These are phyloP conservation scores for Conus canariensis DNA, from an alignment of 2,888 invertebrate genomes.

Conservation along the genomic window DNA sequence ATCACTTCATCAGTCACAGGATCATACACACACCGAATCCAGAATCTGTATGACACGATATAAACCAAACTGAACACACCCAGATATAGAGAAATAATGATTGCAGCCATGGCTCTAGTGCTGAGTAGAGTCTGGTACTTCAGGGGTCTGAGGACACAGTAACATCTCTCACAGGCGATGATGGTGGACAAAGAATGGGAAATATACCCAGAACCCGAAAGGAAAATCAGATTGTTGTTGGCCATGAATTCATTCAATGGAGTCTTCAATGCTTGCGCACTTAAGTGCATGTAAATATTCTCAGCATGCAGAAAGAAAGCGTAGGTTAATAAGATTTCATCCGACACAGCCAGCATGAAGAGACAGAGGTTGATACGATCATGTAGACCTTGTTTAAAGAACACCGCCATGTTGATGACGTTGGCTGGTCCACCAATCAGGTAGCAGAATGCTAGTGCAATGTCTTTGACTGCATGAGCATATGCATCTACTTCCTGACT, in stretches of 20 bases:
- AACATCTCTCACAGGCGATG: not conserved
- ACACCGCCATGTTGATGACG: conserved; percentile 32
- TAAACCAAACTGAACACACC: not conserved
- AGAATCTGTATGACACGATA: not conserved
- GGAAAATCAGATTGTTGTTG: not conserved
- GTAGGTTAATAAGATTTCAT: not conserved
- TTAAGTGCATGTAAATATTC: not conserved
- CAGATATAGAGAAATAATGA: not conserved
- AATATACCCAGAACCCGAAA: not conserved
- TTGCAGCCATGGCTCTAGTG: not conserved
- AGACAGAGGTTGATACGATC: conserved; percentile 24
- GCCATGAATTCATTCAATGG: not conserved
- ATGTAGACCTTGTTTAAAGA: conserved; percentile 2
- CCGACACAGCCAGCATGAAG: not conserved
- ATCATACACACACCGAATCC: not conserved
- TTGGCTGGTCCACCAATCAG: conserved; percentile 27
- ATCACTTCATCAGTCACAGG: not conserved
- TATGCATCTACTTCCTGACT: not conserved
- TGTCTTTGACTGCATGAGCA: not conserved
- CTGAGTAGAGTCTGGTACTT: conserved; percentile 1
- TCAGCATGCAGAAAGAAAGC: not conserved
- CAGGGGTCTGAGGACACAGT: conserved; percentile 5
- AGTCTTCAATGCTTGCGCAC: not conserved
- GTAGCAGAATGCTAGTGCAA: not conserved
- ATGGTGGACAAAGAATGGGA: not conserved